Evolutionary conservation across 1,140 invertebrate genomes (phyloP).

Genomic region (Papilio dardanus): DNA sequence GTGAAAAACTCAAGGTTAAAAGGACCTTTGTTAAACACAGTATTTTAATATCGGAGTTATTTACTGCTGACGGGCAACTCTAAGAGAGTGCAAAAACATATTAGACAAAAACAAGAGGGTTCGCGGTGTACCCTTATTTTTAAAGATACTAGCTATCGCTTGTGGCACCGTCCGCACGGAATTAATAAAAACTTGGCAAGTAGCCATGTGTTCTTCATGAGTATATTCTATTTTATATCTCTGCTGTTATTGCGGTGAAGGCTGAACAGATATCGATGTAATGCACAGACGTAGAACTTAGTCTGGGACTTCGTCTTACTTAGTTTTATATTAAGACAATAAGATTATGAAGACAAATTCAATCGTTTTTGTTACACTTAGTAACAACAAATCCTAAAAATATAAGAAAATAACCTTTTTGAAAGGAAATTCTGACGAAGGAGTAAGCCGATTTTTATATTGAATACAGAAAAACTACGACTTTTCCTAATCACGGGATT

Average conservation of each 20-base stretch:
- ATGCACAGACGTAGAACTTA: too few species aligned
- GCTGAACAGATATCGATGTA: too few species aligned
- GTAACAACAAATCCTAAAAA: background rate
- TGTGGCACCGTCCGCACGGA: too few species aligned
- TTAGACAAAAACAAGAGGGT: background rate
- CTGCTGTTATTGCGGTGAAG: too few species aligned
- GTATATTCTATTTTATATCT: too few species aligned
- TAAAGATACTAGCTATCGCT: too few species aligned
- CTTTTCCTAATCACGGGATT: constrained; percentile 5
- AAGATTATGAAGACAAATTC: too few species aligned
- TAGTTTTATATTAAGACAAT: too few species aligned
- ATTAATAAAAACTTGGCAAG: too few species aligned
- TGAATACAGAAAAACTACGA: background rate
- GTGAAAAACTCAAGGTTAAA: background rate
- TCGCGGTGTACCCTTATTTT: background rate
- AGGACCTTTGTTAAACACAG: background rate
- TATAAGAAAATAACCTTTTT: background rate
- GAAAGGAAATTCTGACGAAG: background rate
- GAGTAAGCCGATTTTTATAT: background rate
- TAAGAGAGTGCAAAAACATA: background rate
- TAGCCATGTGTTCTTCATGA: too few species aligned
- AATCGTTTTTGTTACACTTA: background rate
- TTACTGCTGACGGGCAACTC: constrained; percentile 15
- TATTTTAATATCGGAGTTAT: constrained; percentile 8
- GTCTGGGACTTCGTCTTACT: too few species aligned